These are phyloP conservation scores for Melanerpes formicivorus DNA, from an alignment of 2,113 vertebrate species.

Conservation along the genomic window DNA sequence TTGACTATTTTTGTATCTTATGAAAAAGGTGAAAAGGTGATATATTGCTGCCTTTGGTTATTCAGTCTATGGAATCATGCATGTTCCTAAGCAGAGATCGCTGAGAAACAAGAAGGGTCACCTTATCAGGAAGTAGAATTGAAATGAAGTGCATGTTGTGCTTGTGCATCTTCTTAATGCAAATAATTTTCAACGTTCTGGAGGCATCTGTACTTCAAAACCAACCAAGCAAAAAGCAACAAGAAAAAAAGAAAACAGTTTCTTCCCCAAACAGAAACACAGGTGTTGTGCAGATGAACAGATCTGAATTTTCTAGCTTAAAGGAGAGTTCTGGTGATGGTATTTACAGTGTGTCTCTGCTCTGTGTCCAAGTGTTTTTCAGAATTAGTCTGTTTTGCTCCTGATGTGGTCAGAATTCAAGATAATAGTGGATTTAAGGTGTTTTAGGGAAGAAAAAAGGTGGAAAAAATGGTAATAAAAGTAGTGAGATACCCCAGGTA, in stretches of 20 bases:
- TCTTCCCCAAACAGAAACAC: rapidly evolving
- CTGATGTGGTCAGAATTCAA: no score
- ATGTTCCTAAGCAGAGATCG: background rate
- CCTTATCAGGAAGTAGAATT: background rate
- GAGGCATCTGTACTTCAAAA: background rate
- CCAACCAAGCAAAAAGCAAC: background rate
- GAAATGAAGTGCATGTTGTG: background rate
- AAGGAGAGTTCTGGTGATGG: background rate
- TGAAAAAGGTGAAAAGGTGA: background rate
- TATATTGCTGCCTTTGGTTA: background rate
- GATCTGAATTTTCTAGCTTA: background rate
- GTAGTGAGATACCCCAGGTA: background rate
- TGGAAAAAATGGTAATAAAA: background rate
- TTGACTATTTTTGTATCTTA: background rate
- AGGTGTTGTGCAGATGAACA: background rate
- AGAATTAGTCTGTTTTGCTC: background rate
- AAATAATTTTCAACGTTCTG: background rate
- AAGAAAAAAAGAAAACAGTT: background rate
- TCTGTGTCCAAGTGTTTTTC: background rate
- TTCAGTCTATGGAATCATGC: background rate
- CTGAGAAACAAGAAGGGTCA: background rate
- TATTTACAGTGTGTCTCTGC: background rate
- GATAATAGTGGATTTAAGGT: background rate
- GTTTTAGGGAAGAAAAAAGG: background rate
- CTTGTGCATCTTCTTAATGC: background rate